Conservation (phyloP, 2,113 vertebrate species). For the Psophia crepitans region DNA sequence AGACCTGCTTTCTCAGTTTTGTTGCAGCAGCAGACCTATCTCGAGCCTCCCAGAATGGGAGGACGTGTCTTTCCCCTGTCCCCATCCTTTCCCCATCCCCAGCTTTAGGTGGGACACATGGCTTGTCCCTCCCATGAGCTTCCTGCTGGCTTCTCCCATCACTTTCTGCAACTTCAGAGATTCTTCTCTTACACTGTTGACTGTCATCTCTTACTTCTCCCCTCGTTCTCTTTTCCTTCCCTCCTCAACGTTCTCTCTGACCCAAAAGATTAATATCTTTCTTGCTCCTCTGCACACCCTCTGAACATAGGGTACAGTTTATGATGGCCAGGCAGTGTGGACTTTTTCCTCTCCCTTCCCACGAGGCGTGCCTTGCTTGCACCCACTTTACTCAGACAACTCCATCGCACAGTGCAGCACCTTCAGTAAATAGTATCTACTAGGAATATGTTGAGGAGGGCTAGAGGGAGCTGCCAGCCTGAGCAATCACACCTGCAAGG, state of each 20-base stretch:
- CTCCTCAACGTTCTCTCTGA: neutral
- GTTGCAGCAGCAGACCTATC: neutral
- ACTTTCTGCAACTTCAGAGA: neutral
- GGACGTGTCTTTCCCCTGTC: rapidly evolving
- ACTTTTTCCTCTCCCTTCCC: neutral
- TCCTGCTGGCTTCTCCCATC: neutral
- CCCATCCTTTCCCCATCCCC: neutral
- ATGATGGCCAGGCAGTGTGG: neutral
- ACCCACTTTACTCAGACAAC: neutral
- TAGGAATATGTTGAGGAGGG: neutral
- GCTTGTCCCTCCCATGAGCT: neutral
- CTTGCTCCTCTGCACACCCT: neutral
- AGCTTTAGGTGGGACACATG: neutral
- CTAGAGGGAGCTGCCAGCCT: neutral
- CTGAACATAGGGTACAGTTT: neutral
- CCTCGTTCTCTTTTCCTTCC: neutral
- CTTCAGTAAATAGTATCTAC: neutral
- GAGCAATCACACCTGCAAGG: neutral
- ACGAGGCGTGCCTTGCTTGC: neutral
- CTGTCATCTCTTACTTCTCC: neutral
- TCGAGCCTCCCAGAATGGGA: neutral
- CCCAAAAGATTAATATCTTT: rapidly evolving
- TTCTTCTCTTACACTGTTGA: neutral
- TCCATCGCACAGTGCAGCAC: neutral
- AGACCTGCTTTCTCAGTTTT: neutral